Base-by-base conservation (phyloP, 2,797 vertebrate species). In the Enteromius treurensis region DNA sequence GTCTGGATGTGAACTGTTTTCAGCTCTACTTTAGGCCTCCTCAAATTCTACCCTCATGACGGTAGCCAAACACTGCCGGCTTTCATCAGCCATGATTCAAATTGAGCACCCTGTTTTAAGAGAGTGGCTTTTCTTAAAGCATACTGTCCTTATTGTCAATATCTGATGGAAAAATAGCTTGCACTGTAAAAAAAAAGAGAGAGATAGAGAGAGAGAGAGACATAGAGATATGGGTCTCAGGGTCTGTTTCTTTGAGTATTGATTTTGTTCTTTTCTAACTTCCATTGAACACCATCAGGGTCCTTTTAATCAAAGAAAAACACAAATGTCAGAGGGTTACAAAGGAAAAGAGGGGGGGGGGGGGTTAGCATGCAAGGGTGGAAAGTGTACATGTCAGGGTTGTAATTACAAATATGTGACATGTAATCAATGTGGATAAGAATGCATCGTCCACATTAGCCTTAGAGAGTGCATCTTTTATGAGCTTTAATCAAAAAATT, bases 31-130 rank as follows among this genome's bases (percentile, higher is more conserved):
- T 64, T 58, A 34, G 42, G 23, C 65, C 19, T 29, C 21, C 68
- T 69, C 40, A 47, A 64, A 62, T 71, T 34, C 67, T 47, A 77
- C 29, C 81, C 34, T 67, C 53, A 79, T 49, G 47, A 58, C 51
- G 75, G 67, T 81, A 47, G 26, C 13, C 47, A 42, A 49, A 77
- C 73, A 77, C 40, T 55, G 32, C 53, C 58, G 49, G 65, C 79
- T 86, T 81, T 86, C 42, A 85, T 87, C 79, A 76, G 53, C 21
- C 70, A 45, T 79, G 60, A 83, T 81, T 84, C 76, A 77, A 74
- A 82, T 70, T 74, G 67, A 84, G 45, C 73, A 71, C 32, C 55
- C 34, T 70, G 10, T 11, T 23, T 17, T 7, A 55, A 1, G 1
- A 82, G 77, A 71, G 47, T 70, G 17, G 49, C 45, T 37, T 53